Conservation (phyloP, 1,140 invertebrate species). For the Solenopsis invicta region DNA sequence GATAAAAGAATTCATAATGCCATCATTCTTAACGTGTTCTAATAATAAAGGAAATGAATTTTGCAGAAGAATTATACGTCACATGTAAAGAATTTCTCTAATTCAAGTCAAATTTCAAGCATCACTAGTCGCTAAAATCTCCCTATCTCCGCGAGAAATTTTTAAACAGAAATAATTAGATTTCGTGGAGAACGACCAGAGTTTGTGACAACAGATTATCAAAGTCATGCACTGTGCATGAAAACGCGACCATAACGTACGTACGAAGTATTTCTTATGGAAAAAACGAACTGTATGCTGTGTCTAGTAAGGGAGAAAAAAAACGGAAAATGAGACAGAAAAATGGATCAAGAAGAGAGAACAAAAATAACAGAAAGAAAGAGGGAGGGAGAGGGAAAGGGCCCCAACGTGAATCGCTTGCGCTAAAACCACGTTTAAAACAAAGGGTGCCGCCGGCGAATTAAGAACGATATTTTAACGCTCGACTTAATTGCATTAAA, state of each 20-base stretch:
- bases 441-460: conserved; percentile 77
- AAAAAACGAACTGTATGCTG: conserved; percentile 55
- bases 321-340: conserved; percentile 6
- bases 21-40: background rate
- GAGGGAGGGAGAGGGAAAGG: background rate
- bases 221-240: conserved; percentile 33
- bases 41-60: background rate
- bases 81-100: background rate
- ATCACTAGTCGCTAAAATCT: background rate
- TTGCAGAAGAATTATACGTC: background rate
- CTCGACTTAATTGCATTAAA: conserved; percentile 82
- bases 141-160: background rate
- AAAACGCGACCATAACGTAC: conserved; percentile 36
- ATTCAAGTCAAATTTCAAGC: conserved; percentile 3
- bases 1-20: background rate
- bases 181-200: conserved; percentile 3
- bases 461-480: conserved; percentile 82
- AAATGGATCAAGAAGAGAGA: background rate
- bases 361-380: background rate
- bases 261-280: conserved; percentile 54
- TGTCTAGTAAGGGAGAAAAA: background rate
- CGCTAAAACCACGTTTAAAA: conserved; percentile 73
- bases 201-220: conserved; percentile 34
- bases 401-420: conserved; percentile 49
- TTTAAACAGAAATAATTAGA: conserved; percentile 63